Evolutionary conservation across 1,140 invertebrate genomes (phyloP), one percentile per base, ranked within the genome.

Genomic region (Pogonomyrmex barbatus): DNA sequence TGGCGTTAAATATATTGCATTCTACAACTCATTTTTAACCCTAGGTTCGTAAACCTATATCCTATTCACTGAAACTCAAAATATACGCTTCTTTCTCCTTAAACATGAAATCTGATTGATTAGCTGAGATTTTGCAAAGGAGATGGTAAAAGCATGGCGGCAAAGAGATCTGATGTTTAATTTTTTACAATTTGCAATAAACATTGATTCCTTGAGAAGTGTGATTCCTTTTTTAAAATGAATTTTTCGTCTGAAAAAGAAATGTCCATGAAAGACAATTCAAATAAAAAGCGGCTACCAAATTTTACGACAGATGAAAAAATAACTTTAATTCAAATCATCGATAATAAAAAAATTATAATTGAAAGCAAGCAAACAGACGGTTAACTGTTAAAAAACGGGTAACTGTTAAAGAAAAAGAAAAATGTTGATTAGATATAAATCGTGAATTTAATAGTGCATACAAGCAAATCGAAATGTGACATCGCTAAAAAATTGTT

Each of bases 391-490:
- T 33, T 4, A 63, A 63, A 14, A 33, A 63, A 36, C 24, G 24
- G 0, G 17, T 67, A 5, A 63, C 60, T 36, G 36, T 33, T 4
- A 63, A 63, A 14, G 60, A 63, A 36, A 63, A 63, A 36, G 60
- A 63, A 2, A 63, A 63, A 12, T 63, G 60, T 9, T 62, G 60
- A 33, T 14, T 14, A 63, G 60, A 63, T 33, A 36, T 63, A 63
- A 63, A 10, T 14, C 33, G 60, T 63, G 60, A 63, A 33, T 63
- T 39, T 63, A 63, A 63, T 10, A 39, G 60, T 63, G 60, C 60
- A 63, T 63, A 14, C 60, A 14, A 63, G 30, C 60, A 63, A 63
- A 63, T 9, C 60, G 60, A 63, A 63, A 63, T 63, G 33, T 63
- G 12, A 39, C 33, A 10, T 63, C 12, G 33, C 33, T 63, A 17